Evolutionary conservation across 2,888 invertebrate genomes (phyloP).

Genomic region (Osmoderma eremita): DNA sequence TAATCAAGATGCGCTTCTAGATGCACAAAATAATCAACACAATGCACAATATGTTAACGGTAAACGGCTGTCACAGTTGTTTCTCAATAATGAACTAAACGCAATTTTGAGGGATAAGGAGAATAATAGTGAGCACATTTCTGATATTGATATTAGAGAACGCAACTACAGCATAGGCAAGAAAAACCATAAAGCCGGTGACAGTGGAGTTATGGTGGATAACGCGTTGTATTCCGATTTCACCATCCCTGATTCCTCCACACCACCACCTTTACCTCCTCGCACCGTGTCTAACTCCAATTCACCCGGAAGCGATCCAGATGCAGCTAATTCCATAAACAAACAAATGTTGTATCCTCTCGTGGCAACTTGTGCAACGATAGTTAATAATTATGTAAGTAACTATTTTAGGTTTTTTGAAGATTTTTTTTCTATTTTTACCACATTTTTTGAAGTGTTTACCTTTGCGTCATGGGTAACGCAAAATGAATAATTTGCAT

Average conservation of each 20-base stretch:
- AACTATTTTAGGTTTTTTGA: constrained; percentile 50
- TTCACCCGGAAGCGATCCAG: constrained; percentile 60
- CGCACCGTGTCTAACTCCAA: constrained; percentile 53
- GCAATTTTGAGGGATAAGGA: constrained; percentile 49
- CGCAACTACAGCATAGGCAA: constrained; percentile 48
- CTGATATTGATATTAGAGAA: constrained; percentile 39
- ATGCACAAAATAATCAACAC: constrained; percentile 46
- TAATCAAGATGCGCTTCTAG: constrained; percentile 22
- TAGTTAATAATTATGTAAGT: constrained; percentile 66
- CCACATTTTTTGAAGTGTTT: constrained; percentile 15
- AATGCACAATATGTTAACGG: constrained; percentile 53
- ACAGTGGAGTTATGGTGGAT: constrained; percentile 53
- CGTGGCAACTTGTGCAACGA: constrained; percentile 67
- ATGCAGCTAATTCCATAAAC: constrained; percentile 70
- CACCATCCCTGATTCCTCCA: constrained; percentile 50
- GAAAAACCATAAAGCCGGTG: constrained; percentile 49
- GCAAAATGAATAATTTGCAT: too few species aligned
- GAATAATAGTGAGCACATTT: constrained; percentile 35
- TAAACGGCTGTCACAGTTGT: constrained; percentile 52
- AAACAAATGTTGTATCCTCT: constrained; percentile 74
- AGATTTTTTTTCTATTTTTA: constrained; percentile 32
- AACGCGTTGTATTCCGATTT: constrained; percentile 52
- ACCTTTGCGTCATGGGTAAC: background rate
- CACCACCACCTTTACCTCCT: constrained; percentile 70
- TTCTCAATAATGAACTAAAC: constrained; percentile 55